phyloP scores from a whole-genome alignment of 2,888 invertebrate genomes.

The Dinocampus coccinellae region DNA sequence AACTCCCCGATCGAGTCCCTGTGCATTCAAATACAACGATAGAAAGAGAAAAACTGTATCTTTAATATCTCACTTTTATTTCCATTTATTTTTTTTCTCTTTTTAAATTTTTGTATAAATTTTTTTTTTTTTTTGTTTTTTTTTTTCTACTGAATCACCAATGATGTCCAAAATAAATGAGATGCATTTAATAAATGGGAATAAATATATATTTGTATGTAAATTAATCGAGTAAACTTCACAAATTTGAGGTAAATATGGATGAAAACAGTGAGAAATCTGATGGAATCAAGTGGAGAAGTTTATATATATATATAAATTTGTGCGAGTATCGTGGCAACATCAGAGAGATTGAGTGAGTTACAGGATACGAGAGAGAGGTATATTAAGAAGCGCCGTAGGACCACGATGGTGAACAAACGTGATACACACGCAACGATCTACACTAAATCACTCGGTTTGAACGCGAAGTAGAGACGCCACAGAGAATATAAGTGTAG shows the following conservation, averaged over 20 bases:
- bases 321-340: background rate
- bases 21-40: conserved; percentile 23
- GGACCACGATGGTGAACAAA: conserved; percentile 48
- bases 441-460: conserved; percentile 64
- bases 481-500: conserved; percentile 34
- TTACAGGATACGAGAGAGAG: conserved; percentile 5
- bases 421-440: conserved; percentile 68
- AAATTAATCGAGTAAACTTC: conserved; percentile 6
- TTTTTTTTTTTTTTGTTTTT: background rate
- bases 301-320: too few species aligned
- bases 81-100: conserved; percentile 6
- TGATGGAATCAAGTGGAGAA: conserved; percentile 18
- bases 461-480: conserved; percentile 50
- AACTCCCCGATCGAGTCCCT: conserved; percentile 38
- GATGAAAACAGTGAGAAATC: conserved; percentile 3
- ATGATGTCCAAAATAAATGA: background rate
- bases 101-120: background rate
- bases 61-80: conserved; percentile 47
- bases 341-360: conserved; percentile 9
- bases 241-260: conserved; percentile 6
- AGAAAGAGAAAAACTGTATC: conserved; percentile 35
- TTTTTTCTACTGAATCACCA: too few species aligned
- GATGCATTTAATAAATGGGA: conserved; percentile 1
- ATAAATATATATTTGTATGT: conserved; percentile 4
- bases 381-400: conserved; percentile 36